phyloP scores from a whole-genome alignment of 92 coral and sea anemone species.

The Diadumene lineata region DNA sequence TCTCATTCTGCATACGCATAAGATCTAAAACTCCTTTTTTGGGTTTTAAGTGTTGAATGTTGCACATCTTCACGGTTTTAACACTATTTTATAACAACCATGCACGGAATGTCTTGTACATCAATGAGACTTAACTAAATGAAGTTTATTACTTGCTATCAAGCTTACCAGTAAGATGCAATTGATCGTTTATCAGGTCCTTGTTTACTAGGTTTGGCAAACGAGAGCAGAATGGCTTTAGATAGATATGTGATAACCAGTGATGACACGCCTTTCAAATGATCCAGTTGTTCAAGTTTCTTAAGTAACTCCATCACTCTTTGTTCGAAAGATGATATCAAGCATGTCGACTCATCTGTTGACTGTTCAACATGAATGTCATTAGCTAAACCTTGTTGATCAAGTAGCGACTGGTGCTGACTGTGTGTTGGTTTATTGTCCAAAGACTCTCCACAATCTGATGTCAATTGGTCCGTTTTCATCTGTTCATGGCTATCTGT shows the following conservation, averaged over 20 bases:
- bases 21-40: too few species aligned
- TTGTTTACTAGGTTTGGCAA: not conserved
- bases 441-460: not conserved
- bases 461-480: slow-evolving; percentile 4
- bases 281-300: slow-evolving; percentile 17
- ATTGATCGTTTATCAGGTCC: slow-evolving; percentile 40
- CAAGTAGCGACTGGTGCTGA: not conserved
- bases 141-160: too few species aligned
- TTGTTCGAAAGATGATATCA: slow-evolving; percentile 63
- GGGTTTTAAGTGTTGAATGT: too few species aligned
- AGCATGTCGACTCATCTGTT: slow-evolving; percentile 47
- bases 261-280: slow-evolving; percentile 36
- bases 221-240: slow-evolving; percentile 29
- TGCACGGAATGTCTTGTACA: too few species aligned
- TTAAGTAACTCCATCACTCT: slow-evolving; percentile 51
- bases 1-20: too few species aligned
- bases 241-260: slow-evolving; percentile 34
- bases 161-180: slow-evolving; percentile 56
- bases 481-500: slow-evolving; percentile 22
- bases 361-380: not conserved
- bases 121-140: too few species aligned
- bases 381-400: too few species aligned
- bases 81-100: too few species aligned
- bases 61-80: too few species aligned
- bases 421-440: not conserved